phyloP scores from a whole-genome alignment of 2,888 invertebrate genomes.

The Geophilus truncorum region DNA sequence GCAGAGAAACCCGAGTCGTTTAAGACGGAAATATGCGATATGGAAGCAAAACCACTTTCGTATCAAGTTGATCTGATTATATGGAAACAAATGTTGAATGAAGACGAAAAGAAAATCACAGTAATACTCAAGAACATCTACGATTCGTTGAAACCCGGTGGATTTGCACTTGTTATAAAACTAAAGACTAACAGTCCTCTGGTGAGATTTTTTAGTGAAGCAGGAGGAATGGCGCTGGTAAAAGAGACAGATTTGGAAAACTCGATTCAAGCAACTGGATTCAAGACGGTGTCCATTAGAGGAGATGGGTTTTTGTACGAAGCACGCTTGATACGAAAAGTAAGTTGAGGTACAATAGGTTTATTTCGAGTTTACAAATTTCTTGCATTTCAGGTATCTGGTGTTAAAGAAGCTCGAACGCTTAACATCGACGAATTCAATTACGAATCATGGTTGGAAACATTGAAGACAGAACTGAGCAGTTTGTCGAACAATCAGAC shows the following conservation, averaged over 20 bases:
- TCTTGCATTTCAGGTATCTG: background rate
- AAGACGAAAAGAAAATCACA: background rate
- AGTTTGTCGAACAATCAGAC: slow-evolving; percentile 47
- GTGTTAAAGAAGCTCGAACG: background rate
- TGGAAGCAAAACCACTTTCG: background rate
- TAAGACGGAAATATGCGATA: background rate
- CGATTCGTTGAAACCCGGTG: background rate
- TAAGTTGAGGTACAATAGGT: background rate
- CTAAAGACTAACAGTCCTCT: background rate
- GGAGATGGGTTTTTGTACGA: background rate
- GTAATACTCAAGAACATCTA: background rate
- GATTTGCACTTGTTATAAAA: background rate
- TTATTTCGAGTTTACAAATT: background rate
- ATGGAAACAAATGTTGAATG: background rate
- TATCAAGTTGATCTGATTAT: background rate
- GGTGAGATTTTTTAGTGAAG: background rate
- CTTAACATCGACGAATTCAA: slow-evolving; percentile 42
- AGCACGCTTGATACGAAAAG: background rate
- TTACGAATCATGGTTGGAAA: slow-evolving; percentile 65
- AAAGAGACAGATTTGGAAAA: background rate
- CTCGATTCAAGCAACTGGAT: background rate
- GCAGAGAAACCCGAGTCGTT: no score
- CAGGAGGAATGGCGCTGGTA: background rate
- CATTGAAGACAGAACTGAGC: slow-evolving; percentile 62
- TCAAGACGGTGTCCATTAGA: background rate